These are phyloP conservation scores for Gymnobelideus leadbeateri DNA, from an alignment of 2,113 vertebrate genomes.

Conservation along the genomic window DNA sequence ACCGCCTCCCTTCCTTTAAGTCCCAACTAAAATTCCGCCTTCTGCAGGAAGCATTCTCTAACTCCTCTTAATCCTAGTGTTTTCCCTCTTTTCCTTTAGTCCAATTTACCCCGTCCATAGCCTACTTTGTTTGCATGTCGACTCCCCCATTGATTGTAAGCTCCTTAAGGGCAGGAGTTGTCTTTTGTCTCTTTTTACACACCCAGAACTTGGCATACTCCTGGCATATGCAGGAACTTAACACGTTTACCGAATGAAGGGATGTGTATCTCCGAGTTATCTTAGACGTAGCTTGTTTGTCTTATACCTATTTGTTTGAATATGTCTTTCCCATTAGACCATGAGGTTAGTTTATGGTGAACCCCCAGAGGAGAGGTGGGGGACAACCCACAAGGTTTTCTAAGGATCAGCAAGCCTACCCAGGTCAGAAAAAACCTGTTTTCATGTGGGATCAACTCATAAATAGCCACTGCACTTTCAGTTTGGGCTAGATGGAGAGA, in stretches of 20 bases:
- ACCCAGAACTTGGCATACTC: neutral
- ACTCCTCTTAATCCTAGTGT: neutral
- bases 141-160: too few relatives aligned
- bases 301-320: neutral
- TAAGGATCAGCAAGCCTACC: neutral
- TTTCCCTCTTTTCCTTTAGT: neutral
- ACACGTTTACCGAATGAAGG: too few relatives aligned
- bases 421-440: neutral
- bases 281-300: too few relatives aligned
- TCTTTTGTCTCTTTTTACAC: neutral
- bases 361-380: too few relatives aligned
- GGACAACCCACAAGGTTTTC: neutral
- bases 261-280: too few relatives aligned
- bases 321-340: neutral
- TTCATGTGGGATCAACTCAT: neutral
- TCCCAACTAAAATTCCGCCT: neutral
- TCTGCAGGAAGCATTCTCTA: neutral
- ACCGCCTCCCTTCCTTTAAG: neutral
- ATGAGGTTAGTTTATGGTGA: neutral
- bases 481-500: neutral
- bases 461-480: neutral
- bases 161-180: too few relatives aligned
- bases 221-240: neutral
- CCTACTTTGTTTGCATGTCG: too few relatives aligned
- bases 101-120: too few relatives aligned